These are phyloP conservation scores for Mechanitis mazaeus DNA, from an alignment of 2,888 invertebrate genomes.

Conservation along the genomic window DNA sequence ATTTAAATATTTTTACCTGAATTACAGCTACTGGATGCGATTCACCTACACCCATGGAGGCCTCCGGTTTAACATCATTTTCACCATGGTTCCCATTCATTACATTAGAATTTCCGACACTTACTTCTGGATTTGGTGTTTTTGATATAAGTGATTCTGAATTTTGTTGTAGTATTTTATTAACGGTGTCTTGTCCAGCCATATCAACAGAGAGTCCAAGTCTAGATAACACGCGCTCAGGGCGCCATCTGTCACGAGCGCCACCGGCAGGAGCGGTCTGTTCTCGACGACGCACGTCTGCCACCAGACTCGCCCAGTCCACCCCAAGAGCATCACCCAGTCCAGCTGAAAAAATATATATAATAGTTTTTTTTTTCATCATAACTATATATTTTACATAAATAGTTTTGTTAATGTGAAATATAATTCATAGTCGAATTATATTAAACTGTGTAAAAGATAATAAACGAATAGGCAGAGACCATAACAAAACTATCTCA, in stretches of 20 bases:
- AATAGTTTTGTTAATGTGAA: no score
- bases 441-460: no score
- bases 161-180: slow-evolving; percentile 56
- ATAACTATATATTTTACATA: no score
- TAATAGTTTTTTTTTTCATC: neutral
- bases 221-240: slow-evolving; percentile 85
- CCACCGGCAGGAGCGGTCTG: slow-evolving; percentile 72
- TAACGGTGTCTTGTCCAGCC: slow-evolving; percentile 79
- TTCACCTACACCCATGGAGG: slow-evolving; percentile 47
- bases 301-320: slow-evolving; percentile 93
- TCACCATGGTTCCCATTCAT: slow-evolving; percentile 51
- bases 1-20: slow-evolving; percentile 47
- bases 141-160: slow-evolving; percentile 45
- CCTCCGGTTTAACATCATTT: slow-evolving; percentile 33
- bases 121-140: slow-evolving; percentile 35
- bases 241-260: slow-evolving; percentile 87
- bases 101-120: slow-evolving; percentile 38
- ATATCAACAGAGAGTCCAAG: slow-evolving; percentile 88
- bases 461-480: no score
- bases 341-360: slow-evolving; percentile 60
- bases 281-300: slow-evolving; percentile 80
- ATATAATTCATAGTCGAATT: no score
- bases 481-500: no score
- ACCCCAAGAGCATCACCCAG: slow-evolving; percentile 96
- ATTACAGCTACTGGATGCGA: slow-evolving; percentile 76